phyloP scores from a whole-genome alignment of 2,113 vertebrate species.

The Callocephalon fimbriatum region DNA sequence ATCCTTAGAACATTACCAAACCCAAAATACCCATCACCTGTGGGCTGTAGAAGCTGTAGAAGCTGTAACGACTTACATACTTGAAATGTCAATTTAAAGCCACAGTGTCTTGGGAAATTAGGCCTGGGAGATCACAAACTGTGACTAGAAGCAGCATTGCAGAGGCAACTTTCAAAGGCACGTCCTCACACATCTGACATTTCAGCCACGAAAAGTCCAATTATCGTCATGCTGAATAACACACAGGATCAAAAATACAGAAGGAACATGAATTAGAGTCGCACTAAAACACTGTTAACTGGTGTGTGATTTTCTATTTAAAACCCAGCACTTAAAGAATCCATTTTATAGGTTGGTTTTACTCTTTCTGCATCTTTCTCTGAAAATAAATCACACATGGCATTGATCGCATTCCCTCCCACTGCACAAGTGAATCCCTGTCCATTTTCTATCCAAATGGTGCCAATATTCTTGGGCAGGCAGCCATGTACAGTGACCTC shows the following conservation, averaged over 20 bases:
- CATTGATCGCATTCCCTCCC: background rate
- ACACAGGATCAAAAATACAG: background rate
- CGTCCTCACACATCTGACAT: accelerated
- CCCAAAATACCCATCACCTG: background rate
- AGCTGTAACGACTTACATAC: background rate
- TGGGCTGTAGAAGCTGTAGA: background rate
- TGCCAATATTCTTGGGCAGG: background rate
- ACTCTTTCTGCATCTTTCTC: background rate
- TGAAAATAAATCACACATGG: background rate
- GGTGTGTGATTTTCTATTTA: background rate
- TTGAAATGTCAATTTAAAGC: background rate
- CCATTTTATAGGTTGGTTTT: background rate
- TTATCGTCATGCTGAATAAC: background rate
- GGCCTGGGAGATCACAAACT: background rate
- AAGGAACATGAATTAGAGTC: background rate
- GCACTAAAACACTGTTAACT: background rate
- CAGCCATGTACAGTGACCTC: background rate
- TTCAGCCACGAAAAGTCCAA: background rate
- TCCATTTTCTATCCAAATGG: background rate
- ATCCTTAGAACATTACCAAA: background rate
- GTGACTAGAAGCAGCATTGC: background rate
- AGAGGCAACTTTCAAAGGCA: background rate
- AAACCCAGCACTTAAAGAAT: background rate
- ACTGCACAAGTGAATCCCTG: background rate
- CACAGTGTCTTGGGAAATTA: background rate